Conservation (phyloP, 2,113 vertebrate species). For the Heterotilapia buettikoferi region DNA sequence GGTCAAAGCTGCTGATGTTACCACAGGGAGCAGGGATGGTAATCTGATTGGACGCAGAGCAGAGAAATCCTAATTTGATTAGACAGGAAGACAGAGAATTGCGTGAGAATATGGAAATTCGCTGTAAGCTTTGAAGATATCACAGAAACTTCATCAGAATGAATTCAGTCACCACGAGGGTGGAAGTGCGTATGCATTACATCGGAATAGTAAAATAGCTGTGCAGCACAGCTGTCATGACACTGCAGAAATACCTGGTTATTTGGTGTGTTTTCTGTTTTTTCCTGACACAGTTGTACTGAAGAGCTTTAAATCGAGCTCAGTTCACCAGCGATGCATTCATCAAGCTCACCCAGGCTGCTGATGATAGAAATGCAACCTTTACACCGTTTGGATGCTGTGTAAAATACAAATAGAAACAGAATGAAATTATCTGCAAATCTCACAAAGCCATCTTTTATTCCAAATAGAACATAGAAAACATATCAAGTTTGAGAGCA, state of each 20-base stretch:
- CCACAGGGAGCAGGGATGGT: constrained; percentile 29
- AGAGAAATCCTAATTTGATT: constrained; percentile 47
- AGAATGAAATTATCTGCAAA: background rate
- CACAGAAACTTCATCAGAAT: constrained; percentile 3
- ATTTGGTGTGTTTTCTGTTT: background rate
- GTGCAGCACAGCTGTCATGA: background rate
- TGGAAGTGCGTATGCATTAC: background rate
- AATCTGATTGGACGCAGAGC: constrained; percentile 40
- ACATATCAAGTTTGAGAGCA: background rate
- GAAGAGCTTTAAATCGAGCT: background rate
- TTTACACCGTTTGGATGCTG: background rate
- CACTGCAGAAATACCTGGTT: background rate
- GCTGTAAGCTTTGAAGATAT: constrained; percentile 10
- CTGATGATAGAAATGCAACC: background rate
- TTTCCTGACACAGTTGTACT: background rate
- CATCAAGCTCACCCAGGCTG: background rate
- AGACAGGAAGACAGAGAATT: constrained; percentile 28
- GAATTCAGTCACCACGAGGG: background rate
- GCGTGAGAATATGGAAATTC: constrained; percentile 39
- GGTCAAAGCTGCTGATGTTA: constrained; percentile 50
- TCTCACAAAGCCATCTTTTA: background rate
- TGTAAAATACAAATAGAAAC: background rate
- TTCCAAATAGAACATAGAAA: background rate
- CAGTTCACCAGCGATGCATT: background rate
- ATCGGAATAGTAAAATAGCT: background rate